Base-by-base conservation (phyloP, 1,140 invertebrate genomes). In the Drosophila auraria region DNA sequence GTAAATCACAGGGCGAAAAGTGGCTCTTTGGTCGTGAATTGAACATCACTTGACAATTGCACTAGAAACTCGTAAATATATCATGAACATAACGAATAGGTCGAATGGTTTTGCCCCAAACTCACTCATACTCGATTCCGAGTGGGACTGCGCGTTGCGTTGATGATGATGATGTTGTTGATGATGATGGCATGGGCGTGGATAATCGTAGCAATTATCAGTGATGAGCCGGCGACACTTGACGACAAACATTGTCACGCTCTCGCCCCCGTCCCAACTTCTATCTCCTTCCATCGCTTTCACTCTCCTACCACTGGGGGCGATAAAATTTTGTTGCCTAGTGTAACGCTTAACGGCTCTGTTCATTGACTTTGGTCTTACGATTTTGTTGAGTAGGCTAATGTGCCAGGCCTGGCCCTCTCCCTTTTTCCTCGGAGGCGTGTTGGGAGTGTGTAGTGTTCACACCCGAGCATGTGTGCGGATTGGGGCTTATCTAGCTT, bases 321-420 rank as follows among this genome's bases (percentile, higher is more conserved):
- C 33, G 83, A 87, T 87, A 87, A 87, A 87, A 87, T 87, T 87
- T 87, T 87, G 83, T 87, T 80, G 83, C 80, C 84, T 74, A 80
- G 77, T 87, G 80, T 77, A 83, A 78, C 87, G 83, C 77, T 57
- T 74, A 83, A 83, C 84, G 83, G 77, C 80, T 89, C 83, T 87
- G 84, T 87, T 87, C 83, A 83, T 83, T 80, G 83, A 87, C 80
- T 87, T 78, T 78, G 56, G 49, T 65, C 76, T 69, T 78, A 80
- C 80, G 83, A 83, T 87, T 87, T 80, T 83, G 83, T 87, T 87
- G 83, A 87, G 80, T 87, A 83, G 83, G 83, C 80, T 78, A 80
- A 87, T 87, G 57, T 81, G 60, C 51, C 57, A 49, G 68, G 53
- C 54, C 79, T 30, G 66, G 50, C 51, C 57, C 53, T 36, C 17